Evolutionary conservation across 1,140 invertebrate species (phyloP).

Genomic region (Paramacrobiotus metropolitanus): DNA sequence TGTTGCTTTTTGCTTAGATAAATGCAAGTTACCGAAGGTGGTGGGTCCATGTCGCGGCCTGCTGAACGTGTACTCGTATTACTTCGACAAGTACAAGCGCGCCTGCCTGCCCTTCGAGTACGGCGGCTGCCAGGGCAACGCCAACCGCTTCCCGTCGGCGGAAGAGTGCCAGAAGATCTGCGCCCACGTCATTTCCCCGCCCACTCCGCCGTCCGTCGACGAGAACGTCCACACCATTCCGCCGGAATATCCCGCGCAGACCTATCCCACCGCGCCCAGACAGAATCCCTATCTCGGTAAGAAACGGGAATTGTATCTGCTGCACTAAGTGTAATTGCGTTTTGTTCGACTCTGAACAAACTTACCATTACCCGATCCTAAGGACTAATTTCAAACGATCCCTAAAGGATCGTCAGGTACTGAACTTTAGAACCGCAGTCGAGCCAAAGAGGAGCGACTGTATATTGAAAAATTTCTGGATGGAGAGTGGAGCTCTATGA

Average conservation of each 20-base stretch:
- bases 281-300: background rate
- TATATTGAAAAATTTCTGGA: too few species aligned
- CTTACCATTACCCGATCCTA: too few species aligned
- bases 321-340: too few species aligned
- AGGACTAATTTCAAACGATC: too few species aligned
- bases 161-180: constrained; percentile 59
- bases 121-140: constrained; percentile 56
- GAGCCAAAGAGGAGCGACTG: too few species aligned
- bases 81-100: constrained; percentile 39
- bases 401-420: too few species aligned
- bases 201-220: background rate
- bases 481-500: too few species aligned
- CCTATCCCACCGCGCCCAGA: constrained; percentile 1
- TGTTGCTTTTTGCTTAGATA: too few species aligned
- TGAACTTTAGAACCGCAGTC: too few species aligned
- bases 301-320: background rate
- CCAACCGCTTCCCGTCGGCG: constrained; percentile 50
- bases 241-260: background rate
- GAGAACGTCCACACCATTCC: background rate
- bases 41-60: constrained; percentile 40
- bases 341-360: too few species aligned
- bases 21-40: constrained; percentile 38
- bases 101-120: constrained; percentile 46
- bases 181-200: constrained; percentile 35
- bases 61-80: constrained; percentile 42